These are phyloP conservation scores for Himalopsyche japonica DNA, from an alignment of 2,888 invertebrate genomes.

Conservation along the genomic window DNA sequence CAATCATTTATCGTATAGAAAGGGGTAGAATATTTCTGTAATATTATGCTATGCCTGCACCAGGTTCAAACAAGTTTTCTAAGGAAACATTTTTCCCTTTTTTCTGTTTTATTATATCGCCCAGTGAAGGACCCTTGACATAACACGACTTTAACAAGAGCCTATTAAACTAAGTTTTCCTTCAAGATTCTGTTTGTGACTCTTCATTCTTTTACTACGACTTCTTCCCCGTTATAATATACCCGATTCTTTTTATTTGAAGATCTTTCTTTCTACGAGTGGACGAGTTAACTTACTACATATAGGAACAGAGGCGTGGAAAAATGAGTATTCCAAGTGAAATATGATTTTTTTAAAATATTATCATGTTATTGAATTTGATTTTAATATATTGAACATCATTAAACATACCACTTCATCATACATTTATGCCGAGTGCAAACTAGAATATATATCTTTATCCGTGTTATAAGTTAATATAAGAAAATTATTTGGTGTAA, in stretches of 20 bases:
- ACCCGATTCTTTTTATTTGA: neutral
- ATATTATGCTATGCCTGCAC: neutral
- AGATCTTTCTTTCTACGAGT: neutral
- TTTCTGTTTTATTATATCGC: neutral
- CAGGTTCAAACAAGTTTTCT: neutral
- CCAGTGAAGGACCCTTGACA: neutral
- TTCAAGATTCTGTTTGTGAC: neutral
- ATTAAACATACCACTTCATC: too few species aligned
- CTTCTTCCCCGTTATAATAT: neutral
- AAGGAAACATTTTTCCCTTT: neutral
- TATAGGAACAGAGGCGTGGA: too few species aligned
- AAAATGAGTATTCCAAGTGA: too few species aligned
- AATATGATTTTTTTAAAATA: too few species aligned
- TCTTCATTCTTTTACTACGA: neutral
- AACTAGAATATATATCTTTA: too few species aligned
- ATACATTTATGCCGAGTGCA: too few species aligned
- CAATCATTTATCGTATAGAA: neutral
- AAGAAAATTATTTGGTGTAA: too few species aligned
- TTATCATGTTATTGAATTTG: too few species aligned
- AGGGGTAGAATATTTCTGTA: neutral
- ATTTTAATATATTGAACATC: too few species aligned
- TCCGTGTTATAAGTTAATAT: too few species aligned
- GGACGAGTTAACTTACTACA: too few species aligned
- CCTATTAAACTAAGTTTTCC: neutral
- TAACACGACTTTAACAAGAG: neutral